Evolutionary conservation across 2,797 vertebrate species (phyloP), one percentile per base, ranked within the genome.

Genomic region (Selene dorsalis): DNA sequence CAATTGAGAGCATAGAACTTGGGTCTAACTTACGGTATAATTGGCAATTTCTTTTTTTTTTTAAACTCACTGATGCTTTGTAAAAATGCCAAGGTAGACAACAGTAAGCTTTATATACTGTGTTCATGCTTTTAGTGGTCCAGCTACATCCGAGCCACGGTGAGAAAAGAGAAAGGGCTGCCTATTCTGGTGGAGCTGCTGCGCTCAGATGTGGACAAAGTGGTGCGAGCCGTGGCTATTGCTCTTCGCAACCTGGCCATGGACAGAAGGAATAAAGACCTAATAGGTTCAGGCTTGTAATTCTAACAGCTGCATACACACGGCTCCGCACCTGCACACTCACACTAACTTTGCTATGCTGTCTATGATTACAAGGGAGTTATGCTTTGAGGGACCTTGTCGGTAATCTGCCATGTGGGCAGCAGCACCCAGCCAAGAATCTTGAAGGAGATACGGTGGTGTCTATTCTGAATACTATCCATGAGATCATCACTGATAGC

Each of bases 391-490:
- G 96, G 35, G 97, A 99, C 87, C 94, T 99, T 75, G 96, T 99
- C 50, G 93, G 96, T 81, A 99, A 99, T 67, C 91, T 99, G 80
- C 96, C 97, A 6, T 96, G 93, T 64, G 96, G 96, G n/a, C 98
- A 99, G 89, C 94, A 96, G 79, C 95, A 95, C 35, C 96, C 97
- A 0, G 95, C 96, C 3, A 97, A 97, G 92, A 97, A 96, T 87
- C 94, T 99, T 53, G 98, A 99, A 73, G 97, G 98, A 61, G 98
- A 99, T 79, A 99, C 98, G 0, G 97, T 99, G 87, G 97, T 99
- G 77, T 98, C 98, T 0, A 94, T 99, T 67, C 94, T 99, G 80
- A 99, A 99, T 80, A 98, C 97, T 2, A 97, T 99, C 83, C 97
- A 99, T 3, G 98, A 99, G 96, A 97, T 99, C 65, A 95, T 99